phyloP scores from a whole-genome alignment of 2,888 invertebrate genomes.

The Eupithecia centaureata region DNA sequence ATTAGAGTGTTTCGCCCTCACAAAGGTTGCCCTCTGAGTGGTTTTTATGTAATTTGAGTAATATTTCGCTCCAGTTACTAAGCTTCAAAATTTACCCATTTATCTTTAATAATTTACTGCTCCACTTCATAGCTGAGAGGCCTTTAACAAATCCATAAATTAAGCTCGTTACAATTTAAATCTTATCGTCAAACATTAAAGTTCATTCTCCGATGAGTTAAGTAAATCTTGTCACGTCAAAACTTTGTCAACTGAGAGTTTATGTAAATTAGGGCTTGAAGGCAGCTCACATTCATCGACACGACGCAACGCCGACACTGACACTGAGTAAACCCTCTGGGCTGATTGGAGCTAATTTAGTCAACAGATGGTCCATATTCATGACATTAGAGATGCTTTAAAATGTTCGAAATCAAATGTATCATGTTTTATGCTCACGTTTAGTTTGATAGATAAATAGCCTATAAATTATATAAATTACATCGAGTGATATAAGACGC shows the following conservation, averaged over 20 bases:
- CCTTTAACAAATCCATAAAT: constrained; percentile 39
- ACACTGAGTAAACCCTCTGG: constrained; percentile 9
- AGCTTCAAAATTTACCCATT: constrained; percentile 28
- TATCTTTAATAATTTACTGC: constrained; percentile 36
- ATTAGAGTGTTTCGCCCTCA: constrained; percentile 3
- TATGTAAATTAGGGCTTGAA: constrained; percentile 33
- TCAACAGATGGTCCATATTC: constrained; percentile 9
- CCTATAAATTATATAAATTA: constrained; percentile 4
- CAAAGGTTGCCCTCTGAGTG: constrained; percentile 10
- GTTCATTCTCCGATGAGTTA: constrained; percentile 41
- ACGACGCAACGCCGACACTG: constrained; percentile 20
- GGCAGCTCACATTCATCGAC: constrained; percentile 28
- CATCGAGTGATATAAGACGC: constrained; percentile 15
- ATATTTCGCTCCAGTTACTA: constrained; percentile 22
- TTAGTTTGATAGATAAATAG: background rate
- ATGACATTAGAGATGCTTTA: constrained; percentile 3
- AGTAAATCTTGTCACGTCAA: constrained; percentile 43
- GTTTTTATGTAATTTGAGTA: constrained; percentile 17
- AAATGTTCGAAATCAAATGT: background rate
- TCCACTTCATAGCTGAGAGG: constrained; percentile 34
- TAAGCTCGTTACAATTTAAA: constrained; percentile 37
- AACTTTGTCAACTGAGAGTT: constrained; percentile 42
- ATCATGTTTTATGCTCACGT: background rate
- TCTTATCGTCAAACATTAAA: constrained; percentile 40
- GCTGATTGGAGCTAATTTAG: constrained; percentile 7